phyloP scores from a whole-genome alignment of 2,797 vertebrate genomes.

The Schizopygopsis pylzovi region DNA sequence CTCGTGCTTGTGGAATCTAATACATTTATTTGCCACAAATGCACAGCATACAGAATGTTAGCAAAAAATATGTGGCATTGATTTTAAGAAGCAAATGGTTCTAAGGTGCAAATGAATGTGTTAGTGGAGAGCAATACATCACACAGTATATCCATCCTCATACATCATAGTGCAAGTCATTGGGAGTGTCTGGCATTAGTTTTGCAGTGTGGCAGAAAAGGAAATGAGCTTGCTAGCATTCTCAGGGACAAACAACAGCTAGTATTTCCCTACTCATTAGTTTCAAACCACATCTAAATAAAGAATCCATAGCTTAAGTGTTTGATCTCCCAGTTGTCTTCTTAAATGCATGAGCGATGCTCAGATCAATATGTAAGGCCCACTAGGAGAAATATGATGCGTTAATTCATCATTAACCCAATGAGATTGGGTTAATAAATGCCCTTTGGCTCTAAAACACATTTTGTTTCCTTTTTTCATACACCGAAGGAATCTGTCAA shows the following conservation, averaged over 20 bases:
- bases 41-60: conserved; percentile 56
- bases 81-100: conserved; percentile 62
- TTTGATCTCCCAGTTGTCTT: conserved; percentile 61
- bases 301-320: conserved; percentile 64
- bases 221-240: conserved; percentile 56
- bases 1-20: conserved; percentile 34
- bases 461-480: conserved; percentile 48
- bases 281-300: conserved; percentile 67
- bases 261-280: conserved; percentile 65
- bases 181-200: conserved; percentile 47
- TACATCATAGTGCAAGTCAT: conserved; percentile 57
- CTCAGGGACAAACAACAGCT: conserved; percentile 58
- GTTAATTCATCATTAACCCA: conserved; percentile 68
- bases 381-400: conserved; percentile 64
- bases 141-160: conserved; percentile 51
- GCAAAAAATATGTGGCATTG: conserved; percentile 62
- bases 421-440: conserved; percentile 53
- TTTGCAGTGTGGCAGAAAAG: conserved; percentile 41
- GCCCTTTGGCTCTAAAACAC: conserved; percentile 51
- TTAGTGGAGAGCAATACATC: conserved; percentile 57
- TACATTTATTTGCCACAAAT: conserved; percentile 63
- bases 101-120: conserved; percentile 59
- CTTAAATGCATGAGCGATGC: conserved; percentile 60
- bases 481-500: neutral
- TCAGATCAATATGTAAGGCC: conserved; percentile 66